Base-by-base conservation (phyloP, 2,113 vertebrate genomes). In the Microcebus jonahi region DNA sequence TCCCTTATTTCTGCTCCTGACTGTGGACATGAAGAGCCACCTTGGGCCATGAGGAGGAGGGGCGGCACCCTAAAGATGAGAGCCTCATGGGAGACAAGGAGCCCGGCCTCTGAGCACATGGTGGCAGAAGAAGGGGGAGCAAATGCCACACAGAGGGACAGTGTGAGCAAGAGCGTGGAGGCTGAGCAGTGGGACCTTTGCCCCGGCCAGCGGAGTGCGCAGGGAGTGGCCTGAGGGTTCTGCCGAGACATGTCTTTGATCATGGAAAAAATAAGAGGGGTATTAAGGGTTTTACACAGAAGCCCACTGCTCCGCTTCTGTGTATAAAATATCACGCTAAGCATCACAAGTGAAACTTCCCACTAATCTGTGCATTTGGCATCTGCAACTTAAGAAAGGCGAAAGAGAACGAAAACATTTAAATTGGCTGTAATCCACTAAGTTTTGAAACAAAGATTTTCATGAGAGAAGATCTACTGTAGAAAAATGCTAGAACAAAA, bases 181-280 rank as follows among this genome's bases (percentile, higher is more conserved):
- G 50, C 20, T 39, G 71, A 15, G 5, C 27, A 1, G 55, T 0
- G 27, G 50, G 50, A 27, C 12, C 9, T 17, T 14, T 4, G 68
- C 65, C 3, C 0, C 1, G 75, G 23, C 48, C 42, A 12, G 90
- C 45, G 27, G 4, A 57, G 4, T 10, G 9, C 20, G 7, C 1
- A 6, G 34, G 59, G 12, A 29, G 9, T 12, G 29, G 23, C 45
- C 36, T 27, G 23, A 23, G 10, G 18, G 23, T 31, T 45, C n/a
- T 57, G 45, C 71, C 18, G 2, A 71, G 75, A 59, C 1, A 0
- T 8, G 29, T 27, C 83, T 45, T 3, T 61, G 34, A 11, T 14
- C 29, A 13, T 11, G 42, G 50, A 53, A 36, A 67, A 73, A 57
- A 39, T 11, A 94, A 61, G 29, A 29, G 27, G 34, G n/a, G 1